Percentiles rank a stretch among this genome's conserved stretches.
Conservation (phyloP, 2,888 invertebrate genomes). For the Vesta saturnalis region DNA sequence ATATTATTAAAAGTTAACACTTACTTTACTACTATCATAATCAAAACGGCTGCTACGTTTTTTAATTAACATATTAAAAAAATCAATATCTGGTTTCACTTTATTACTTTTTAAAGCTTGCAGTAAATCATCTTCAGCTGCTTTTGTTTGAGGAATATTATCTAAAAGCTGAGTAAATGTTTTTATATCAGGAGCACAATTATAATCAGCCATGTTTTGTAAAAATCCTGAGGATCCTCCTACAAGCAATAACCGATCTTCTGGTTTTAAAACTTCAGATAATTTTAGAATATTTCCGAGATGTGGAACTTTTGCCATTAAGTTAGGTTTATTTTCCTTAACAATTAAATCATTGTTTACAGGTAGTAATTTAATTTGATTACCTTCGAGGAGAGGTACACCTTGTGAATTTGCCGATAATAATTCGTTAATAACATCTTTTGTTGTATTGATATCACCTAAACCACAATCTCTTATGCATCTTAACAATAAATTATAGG, state of each 20-base stretch:
- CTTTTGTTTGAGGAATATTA: slow-evolving; percentile 71
- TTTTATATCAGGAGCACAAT: slow-evolving; percentile 78
- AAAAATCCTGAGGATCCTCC: slow-evolving; percentile 85
- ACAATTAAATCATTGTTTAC: background rate
- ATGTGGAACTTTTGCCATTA: slow-evolving; percentile 69
- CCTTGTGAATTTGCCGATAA: slow-evolving; percentile 12
- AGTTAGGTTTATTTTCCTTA: slow-evolving; percentile 67
- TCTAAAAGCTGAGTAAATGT: slow-evolving; percentile 82
- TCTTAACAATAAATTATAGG: slow-evolving; percentile 84
- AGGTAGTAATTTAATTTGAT: background rate
- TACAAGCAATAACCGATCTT: slow-evolving; percentile 77
- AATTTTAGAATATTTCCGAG: slow-evolving; percentile 70
- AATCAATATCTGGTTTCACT: slow-evolving; percentile 78
- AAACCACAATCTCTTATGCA: slow-evolving; percentile 84
- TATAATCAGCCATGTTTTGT: slow-evolving; percentile 74
- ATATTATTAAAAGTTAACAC: slow-evolving; percentile 48
- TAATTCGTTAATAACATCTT: slow-evolving; percentile 58
- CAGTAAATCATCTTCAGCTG: slow-evolving; percentile 77
- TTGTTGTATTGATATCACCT: slow-evolving; percentile 71
- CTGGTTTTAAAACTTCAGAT: slow-evolving; percentile 67
- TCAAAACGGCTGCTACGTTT: slow-evolving; percentile 77
- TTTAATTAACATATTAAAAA: slow-evolving; percentile 88
- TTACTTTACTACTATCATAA: slow-evolving; percentile 76
- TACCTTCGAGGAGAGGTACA: background rate
- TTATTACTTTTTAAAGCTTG: slow-evolving; percentile 68